Base-by-base conservation (phyloP, 1,140 invertebrate genomes). In the Vollenhovia emeryi region DNA sequence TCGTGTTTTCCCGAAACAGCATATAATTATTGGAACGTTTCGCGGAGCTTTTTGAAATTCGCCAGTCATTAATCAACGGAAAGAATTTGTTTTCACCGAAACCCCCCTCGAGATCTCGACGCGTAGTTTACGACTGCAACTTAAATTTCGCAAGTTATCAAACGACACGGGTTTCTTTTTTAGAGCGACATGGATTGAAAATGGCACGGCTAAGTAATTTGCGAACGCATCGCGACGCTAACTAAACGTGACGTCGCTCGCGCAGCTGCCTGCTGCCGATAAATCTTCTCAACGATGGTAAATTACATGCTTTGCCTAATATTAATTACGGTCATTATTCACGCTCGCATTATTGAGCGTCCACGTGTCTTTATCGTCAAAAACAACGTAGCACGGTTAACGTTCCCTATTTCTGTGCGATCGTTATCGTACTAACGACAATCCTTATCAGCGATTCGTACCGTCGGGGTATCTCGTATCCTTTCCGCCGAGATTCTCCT, bases 391-490 rank as follows among this genome's bases (percentile, higher is more conserved):
- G 18, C 50, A 2, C 24, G 8, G 78, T 80, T 45, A 69, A 71
- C 24, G 66, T 69, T n/a, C 2, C 8, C 21, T 18, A 24, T 71
- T 50, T 57, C 36, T 13, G 30, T 62, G 50, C n/a, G 43, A 78
- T 78, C 59, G 43, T 59, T 82, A 82, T 43, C 64, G 27, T 36
- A 73, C 13, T 40, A 45, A 43, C 64, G 64, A 73, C 66, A 43
- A 71, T 82, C 50, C 66, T 82, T 71, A 82, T 82, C 66, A 55
- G 36, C n/a, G 64, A 71, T 71, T 80, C 62, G 78, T 84, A 48
- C 45, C 24, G 69, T 74, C 71, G 24, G 21, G 74, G 69, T 85
- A 64, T 89, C 88, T 88, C 84, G 87, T 45, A 43, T 86, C 64
- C 52, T 71, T 71, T 30, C 84, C 52, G 30, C 57, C 52, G 13